Evolutionary conservation across 2,888 invertebrate genomes (phyloP).

Genomic region (Sthenelais limicola): DNA sequence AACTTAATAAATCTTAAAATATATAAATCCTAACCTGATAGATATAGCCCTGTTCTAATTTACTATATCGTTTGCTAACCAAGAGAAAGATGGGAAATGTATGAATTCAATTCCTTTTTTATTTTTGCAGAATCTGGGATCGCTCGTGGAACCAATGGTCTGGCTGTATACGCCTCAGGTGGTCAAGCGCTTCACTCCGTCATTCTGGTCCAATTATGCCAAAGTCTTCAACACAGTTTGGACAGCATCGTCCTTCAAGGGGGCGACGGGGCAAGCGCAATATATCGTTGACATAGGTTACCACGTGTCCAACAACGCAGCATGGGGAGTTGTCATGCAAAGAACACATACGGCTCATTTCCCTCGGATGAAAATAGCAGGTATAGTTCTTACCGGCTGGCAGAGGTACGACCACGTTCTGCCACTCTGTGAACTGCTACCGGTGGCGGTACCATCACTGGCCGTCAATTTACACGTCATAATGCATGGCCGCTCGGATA

Average conservation of each 20-base stretch:
- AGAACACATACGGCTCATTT: conserved; percentile 53
- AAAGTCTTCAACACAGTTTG: conserved; percentile 80
- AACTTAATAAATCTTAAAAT: no score
- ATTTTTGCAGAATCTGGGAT: no score
- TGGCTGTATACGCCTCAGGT: conserved; percentile 78
- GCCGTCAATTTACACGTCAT: conserved; percentile 55
- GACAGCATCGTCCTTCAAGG: conserved; percentile 89
- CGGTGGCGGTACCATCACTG: conserved; percentile 72
- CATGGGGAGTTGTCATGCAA: conserved; percentile 77
- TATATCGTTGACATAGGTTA: conserved; percentile 79
- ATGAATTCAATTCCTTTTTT: no score
- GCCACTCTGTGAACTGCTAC: conserved; percentile 73
- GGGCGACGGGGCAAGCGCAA: conserved; percentile 83
- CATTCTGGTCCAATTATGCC: conserved; percentile 77
- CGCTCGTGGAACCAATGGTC: conserved; percentile 82
- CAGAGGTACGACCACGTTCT: conserved; percentile 73
- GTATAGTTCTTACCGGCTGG: conserved; percentile 73
- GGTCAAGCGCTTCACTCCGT: conserved; percentile 58
- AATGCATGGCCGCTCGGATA: conserved; percentile 50
- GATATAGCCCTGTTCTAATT: background rate
- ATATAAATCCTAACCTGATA: conserved; percentile 53
- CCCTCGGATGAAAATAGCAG: conserved; percentile 64
- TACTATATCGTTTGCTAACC: no score
- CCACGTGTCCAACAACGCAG: conserved; percentile 81
- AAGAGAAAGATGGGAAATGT: no score